Percentiles rank a stretch among this genome's conserved stretches.
phyloP scores from a whole-genome alignment of 2,113 vertebrate species.

The Brachyhypopomus gauderio region DNA sequence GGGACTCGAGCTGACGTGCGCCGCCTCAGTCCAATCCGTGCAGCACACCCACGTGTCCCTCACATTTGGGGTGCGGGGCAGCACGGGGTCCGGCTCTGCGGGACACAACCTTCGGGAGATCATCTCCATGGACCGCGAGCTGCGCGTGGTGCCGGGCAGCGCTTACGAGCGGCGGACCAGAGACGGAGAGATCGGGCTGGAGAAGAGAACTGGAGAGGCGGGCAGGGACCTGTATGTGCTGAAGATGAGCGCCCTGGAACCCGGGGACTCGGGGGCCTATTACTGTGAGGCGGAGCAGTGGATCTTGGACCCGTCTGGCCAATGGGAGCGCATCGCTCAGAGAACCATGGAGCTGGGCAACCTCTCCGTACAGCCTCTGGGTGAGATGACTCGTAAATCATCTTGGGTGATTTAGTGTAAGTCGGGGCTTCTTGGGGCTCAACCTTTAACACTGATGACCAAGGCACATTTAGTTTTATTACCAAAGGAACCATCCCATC shows the following conservation, averaged over 20 bases:
- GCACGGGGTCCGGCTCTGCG: slow-evolving; percentile 43
- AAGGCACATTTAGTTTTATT: neutral
- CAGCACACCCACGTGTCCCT: slow-evolving; percentile 86
- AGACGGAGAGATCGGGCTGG: slow-evolving; percentile 75
- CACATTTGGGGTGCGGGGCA: slow-evolving; percentile 75
- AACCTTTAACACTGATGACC: no score
- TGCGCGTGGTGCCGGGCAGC: slow-evolving; percentile 69
- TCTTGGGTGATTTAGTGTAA: neutral
- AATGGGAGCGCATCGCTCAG: slow-evolving; percentile 83
- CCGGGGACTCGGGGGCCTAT: slow-evolving; percentile 78
- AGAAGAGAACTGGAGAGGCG: slow-evolving; percentile 73
- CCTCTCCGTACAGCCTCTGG: slow-evolving; percentile 77
- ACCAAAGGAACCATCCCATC: neutral
- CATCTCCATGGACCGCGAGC: slow-evolving; percentile 74
- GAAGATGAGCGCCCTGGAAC: slow-evolving; percentile 73
- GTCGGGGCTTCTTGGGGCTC: neutral
- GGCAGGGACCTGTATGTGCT: slow-evolving; percentile 76
- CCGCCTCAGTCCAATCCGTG: slow-evolving; percentile 71
- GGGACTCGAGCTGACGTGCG: slow-evolving; percentile 78
- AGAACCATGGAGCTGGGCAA: slow-evolving; percentile 82
- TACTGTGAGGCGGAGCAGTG: slow-evolving; percentile 84
- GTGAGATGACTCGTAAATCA: slow-evolving; percentile 62
- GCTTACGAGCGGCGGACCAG: slow-evolving; percentile 73
- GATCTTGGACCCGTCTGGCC: slow-evolving; percentile 82
- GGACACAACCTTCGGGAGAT: slow-evolving; percentile 74